Conservation (phyloP, 2,797 vertebrate species). For the Agapornis canus region DNA sequence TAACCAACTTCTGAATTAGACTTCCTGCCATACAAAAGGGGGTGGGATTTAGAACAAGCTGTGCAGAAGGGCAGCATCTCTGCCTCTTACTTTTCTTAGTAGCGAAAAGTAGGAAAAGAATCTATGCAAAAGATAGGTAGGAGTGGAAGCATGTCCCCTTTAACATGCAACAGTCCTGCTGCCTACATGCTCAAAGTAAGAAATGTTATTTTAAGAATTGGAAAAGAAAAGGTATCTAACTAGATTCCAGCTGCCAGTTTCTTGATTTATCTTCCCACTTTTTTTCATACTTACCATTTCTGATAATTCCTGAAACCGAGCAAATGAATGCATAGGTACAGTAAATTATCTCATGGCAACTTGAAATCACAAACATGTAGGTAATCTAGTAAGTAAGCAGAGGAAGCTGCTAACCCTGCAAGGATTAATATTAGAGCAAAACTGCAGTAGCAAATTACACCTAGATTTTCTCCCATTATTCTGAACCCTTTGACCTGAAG, state of each 20-base stretch:
- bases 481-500: constrained; percentile 15
- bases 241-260: background rate
- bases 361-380: background rate
- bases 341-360: background rate
- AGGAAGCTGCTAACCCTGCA: background rate
- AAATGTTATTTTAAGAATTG: background rate
- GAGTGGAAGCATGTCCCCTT: background rate
- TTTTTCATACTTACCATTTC: background rate
- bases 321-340: background rate
- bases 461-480: constrained; percentile 2
- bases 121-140: background rate
- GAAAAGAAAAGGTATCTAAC: background rate
- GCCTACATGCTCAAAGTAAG: background rate
- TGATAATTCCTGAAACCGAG: background rate
- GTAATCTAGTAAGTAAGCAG: background rate
- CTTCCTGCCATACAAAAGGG: background rate
- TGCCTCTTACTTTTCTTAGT: background rate
- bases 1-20: background rate
- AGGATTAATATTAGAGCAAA: background rate
- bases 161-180: background rate
- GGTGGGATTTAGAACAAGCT: background rate
- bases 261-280: background rate
- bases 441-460: background rate
- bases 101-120: background rate
- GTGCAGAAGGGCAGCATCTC: background rate